Conservation (phyloP, 2,797 vertebrate species). For the Centropyge bicolor region DNA sequence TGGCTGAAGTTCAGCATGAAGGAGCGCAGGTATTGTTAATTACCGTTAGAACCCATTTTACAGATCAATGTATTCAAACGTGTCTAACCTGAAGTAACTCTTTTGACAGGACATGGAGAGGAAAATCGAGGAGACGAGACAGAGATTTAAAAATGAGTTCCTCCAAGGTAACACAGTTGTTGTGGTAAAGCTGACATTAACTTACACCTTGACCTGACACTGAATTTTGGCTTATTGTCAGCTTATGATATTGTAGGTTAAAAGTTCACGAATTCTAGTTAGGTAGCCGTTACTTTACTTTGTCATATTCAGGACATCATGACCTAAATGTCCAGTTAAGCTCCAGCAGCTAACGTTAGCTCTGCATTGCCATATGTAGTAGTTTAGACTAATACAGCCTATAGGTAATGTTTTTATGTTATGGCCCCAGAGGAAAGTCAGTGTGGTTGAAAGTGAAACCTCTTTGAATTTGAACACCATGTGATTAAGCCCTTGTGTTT, state of each 20-base stretch:
- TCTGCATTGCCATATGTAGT: slow-evolving; percentile 2
- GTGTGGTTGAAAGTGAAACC: slow-evolving; percentile 26
- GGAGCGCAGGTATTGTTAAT: slow-evolving; percentile 79
- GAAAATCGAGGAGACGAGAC: slow-evolving; percentile 89
- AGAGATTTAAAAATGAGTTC: slow-evolving; percentile 91
- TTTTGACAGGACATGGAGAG: slow-evolving; percentile 86
- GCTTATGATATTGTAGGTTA: not conserved
- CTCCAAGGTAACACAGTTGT: slow-evolving; percentile 86
- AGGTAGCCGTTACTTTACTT: not conserved
- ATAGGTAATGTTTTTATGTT: not conserved
- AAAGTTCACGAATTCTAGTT: slow-evolving; percentile 10
- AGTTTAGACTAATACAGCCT: not conserved
- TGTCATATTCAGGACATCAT: slow-evolving; percentile 33
- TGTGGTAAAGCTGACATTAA: slow-evolving; percentile 22
- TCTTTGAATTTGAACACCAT: slow-evolving; percentile 23
- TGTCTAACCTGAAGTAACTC: slow-evolving; percentile 45
- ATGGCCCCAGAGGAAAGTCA: not conserved
- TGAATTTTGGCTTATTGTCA: not conserved
- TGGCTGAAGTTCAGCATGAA: slow-evolving; percentile 83
- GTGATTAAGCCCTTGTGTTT: slow-evolving; percentile 40
- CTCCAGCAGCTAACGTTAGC: slow-evolving; percentile 48
- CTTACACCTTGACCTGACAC: not conserved
- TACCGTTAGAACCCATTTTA: not conserved
- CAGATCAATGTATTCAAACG: not conserved
- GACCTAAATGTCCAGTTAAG: slow-evolving; percentile 56